Evolutionary conservation across 2,113 vertebrate genomes (phyloP).

Genomic region (Rafetus swinhoei): DNA sequence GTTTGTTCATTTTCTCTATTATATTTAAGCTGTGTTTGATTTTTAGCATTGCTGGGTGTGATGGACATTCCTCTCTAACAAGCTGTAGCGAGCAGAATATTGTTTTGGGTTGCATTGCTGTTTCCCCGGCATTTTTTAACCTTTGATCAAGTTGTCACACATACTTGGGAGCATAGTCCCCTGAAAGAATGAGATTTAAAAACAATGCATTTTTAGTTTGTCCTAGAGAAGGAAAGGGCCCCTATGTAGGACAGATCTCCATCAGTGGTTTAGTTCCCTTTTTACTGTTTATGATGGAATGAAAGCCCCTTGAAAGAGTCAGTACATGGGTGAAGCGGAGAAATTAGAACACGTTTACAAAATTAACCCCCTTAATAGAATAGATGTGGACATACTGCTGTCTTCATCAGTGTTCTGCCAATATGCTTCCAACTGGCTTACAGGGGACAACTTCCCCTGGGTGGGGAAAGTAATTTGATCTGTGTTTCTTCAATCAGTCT

Average conservation of each 20-base stretch:
- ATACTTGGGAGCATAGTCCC: neutral
- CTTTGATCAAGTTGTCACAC: neutral
- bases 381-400: neutral
- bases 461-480: conserved; percentile 55
- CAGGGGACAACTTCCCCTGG: neutral
- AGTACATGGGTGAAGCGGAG: neutral
- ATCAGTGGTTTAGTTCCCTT: conserved; percentile 8
- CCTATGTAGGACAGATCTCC: neutral
- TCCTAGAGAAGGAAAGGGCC: conserved; percentile 16
- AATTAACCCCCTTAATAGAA: conserved; percentile 47
- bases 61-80: neutral
- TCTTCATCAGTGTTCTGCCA: conserved; percentile 56
- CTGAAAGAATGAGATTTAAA: neutral
- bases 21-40: neutral
- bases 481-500: conserved; percentile 42
- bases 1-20: neutral
- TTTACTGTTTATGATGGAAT: conserved; percentile 26
- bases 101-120: neutral
- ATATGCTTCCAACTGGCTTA: conserved; percentile 33
- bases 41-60: neutral
- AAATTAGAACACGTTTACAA: conserved; percentile 44
- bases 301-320: neutral
- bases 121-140: neutral
- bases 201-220: neutral
- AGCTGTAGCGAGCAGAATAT: neutral